These are phyloP conservation scores for Polypedilum pembai DNA, from an alignment of 1,140 invertebrate genomes.

Conservation along the genomic window DNA sequence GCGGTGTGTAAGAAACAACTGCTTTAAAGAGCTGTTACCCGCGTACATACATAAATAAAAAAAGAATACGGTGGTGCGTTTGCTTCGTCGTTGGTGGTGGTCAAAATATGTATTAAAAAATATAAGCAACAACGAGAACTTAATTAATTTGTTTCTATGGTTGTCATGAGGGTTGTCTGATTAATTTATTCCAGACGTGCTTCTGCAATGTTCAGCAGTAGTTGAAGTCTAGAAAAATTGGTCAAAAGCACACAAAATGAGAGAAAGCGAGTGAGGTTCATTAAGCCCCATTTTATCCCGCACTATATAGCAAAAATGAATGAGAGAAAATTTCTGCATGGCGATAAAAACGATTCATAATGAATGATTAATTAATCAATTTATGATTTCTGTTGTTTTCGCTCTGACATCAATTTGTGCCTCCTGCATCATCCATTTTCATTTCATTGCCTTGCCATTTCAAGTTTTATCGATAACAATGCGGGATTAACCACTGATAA, in stretches of 20 bases:
- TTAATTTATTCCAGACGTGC: slow-evolving; percentile 26
- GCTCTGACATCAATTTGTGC: neutral
- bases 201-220: neutral
- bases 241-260: neutral
- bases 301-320: neutral
- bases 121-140: neutral
- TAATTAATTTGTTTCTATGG: slow-evolving; percentile 28
- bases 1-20: neutral
- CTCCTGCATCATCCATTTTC: neutral
- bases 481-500: slow-evolving; percentile 16
- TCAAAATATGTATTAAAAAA: neutral
- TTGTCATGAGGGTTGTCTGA: slow-evolving; percentile 25
- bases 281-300: slow-evolving; percentile 3
- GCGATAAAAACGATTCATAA: slow-evolving; percentile 3
- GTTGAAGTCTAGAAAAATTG: neutral
- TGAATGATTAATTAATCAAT: slow-evolving; percentile 19
- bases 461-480: slow-evolving; percentile 13
- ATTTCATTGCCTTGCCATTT: neutral
- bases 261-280: neutral
- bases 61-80: neutral
- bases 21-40: neutral
- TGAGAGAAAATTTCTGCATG: neutral
- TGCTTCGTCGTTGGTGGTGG: neutral
- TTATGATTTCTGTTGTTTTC: slow-evolving; percentile 14
- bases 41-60: neutral